These are phyloP conservation scores for Setipinna tenuifilis DNA, from an alignment of 2,797 vertebrate species.

Conservation along the genomic window DNA sequence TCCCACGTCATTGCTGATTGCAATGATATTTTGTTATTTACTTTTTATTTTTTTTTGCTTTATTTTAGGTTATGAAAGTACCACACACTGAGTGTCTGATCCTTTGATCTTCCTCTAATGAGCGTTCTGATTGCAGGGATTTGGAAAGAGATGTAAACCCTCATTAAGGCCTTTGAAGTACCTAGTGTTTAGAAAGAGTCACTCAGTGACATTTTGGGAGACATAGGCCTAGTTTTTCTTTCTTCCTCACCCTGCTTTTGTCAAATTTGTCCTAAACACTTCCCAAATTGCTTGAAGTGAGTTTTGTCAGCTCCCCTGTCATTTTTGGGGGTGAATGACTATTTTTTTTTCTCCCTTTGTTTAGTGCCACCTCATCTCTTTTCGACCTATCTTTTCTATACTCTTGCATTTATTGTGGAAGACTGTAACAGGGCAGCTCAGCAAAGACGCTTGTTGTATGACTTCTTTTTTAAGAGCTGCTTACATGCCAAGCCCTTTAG, in stretches of 20 bases:
- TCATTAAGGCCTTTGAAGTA: conserved; percentile 56
- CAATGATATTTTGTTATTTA: background rate
- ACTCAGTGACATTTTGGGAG: conserved; percentile 4
- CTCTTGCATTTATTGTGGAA: too few relatives aligned
- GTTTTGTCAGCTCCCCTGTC: background rate
- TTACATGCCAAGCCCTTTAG: conserved; percentile 29
- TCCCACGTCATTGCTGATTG: background rate
- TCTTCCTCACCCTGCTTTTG: background rate
- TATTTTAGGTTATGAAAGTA: conserved; percentile 30
- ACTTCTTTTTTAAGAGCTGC: background rate
- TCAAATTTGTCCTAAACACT: background rate
- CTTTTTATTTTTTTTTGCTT: background rate
- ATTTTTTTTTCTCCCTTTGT: background rate
- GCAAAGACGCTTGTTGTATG: background rate
- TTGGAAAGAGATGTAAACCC: conserved; percentile 41
- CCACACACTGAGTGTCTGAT: conserved; percentile 39
- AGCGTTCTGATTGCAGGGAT: conserved; percentile 40
- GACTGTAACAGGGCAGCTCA: background rate
- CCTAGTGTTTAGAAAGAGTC: conserved; percentile 37
- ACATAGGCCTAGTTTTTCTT: background rate
- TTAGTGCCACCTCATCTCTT: too few relatives aligned
- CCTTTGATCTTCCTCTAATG: conserved; percentile 55
- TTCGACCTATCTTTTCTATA: too few relatives aligned
- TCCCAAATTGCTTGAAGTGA: background rate
- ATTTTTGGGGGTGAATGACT: background rate